A percentile compares a stretch with the other conserved stretches of the same genome.
phyloP scores from a whole-genome alignment of 2,113 vertebrate genomes.

The Labrus mixtus region DNA sequence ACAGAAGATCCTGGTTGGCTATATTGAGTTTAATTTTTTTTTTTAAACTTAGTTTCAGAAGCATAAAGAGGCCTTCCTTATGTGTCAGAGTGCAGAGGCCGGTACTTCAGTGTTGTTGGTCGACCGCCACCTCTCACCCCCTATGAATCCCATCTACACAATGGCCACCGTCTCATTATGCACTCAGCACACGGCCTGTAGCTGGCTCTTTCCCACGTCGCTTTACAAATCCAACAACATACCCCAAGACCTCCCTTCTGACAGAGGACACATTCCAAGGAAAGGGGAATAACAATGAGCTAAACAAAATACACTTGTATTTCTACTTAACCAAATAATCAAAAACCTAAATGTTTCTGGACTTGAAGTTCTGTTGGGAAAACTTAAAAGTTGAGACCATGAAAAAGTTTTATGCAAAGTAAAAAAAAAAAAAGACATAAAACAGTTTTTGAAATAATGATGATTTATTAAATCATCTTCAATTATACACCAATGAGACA shows the following conservation, averaged over 20 bases:
- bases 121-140: constrained; percentile 45
- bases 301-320: background rate
- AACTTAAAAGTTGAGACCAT: background rate
- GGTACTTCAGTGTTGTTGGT: constrained; percentile 27
- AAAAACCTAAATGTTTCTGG: background rate
- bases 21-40: background rate
- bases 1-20: constrained; percentile 6
- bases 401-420: background rate
- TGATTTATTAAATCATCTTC: background rate
- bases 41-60: constrained; percentile 31
- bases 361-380: background rate
- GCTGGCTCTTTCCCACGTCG: constrained; percentile 79
- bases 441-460: background rate
- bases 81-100: constrained; percentile 52
- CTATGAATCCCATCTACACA: constrained; percentile 70
- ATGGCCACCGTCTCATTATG: constrained; percentile 78
- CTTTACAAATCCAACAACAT: constrained; percentile 57
- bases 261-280: constrained; percentile 52
- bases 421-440: background rate
- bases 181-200: constrained; percentile 66
- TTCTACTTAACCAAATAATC: constrained; percentile 11
- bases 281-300: constrained; percentile 46
- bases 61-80: constrained; percentile 31
- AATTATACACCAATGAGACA: background rate
- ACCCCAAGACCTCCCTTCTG: constrained; percentile 43